These are phyloP conservation scores for Acromyrmex echinatior DNA, from an alignment of 1,140 invertebrate genomes.

Conservation along the genomic window DNA sequence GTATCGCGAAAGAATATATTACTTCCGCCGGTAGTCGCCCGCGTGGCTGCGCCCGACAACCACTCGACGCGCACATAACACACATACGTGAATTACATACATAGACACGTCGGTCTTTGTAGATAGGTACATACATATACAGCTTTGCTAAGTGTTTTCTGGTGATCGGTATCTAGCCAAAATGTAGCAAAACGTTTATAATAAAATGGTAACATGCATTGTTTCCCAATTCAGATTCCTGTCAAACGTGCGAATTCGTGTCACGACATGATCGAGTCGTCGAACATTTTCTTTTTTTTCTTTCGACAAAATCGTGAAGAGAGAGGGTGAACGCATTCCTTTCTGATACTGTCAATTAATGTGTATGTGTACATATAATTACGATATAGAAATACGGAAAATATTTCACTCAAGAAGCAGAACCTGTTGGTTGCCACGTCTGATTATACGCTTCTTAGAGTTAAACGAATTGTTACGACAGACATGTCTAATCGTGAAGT, in stretches of 20 bases:
- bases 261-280: neutral
- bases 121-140: constrained; percentile 85
- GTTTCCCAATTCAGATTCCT: constrained; percentile 81
- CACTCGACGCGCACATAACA: constrained; percentile 59
- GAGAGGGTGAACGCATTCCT: neutral
- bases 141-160: constrained; percentile 87
- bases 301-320: neutral
- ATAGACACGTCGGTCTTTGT: constrained; percentile 83
- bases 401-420: constrained; percentile 17
- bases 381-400: constrained; percentile 22
- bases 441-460: constrained; percentile 33
- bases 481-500: constrained; percentile 21
- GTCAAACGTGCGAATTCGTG: constrained; percentile 25
- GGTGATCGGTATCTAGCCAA: constrained; percentile 86
- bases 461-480: constrained; percentile 25
- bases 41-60: constrained; percentile 65
- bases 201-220: constrained; percentile 86
- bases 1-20: constrained; percentile 49
- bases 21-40: constrained; percentile 61
- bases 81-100: constrained; percentile 59
- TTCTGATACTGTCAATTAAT: constrained; percentile 28
- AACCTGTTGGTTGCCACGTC: neutral
- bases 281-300: constrained; percentile 8
- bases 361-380: constrained; percentile 23
- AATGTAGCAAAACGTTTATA: constrained; percentile 86